Percentiles rank a stretch among this genome's conserved stretches.
These are phyloP conservation scores for Meiosimyza platycephala DNA, from an alignment of 2,888 invertebrate species.

Conservation along the genomic window DNA sequence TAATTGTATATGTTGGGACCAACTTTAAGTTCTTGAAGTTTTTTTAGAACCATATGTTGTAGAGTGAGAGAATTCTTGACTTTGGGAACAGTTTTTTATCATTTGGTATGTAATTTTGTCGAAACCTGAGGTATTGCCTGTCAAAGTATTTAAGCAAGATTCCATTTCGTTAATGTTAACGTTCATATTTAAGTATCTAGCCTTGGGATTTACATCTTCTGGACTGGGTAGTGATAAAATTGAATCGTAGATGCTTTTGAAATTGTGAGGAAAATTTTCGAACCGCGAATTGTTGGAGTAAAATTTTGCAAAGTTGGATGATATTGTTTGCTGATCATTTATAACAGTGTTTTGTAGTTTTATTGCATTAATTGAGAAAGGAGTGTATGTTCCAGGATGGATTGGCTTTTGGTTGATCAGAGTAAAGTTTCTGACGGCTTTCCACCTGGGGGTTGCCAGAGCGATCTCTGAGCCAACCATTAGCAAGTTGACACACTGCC, in stretches of 20 bases:
- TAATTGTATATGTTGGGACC: not conserved
- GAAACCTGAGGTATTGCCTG: not conserved
- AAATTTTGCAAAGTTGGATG: not conserved
- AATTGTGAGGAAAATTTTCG: not conserved
- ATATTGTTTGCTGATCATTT: no score
- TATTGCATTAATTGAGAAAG: not conserved
- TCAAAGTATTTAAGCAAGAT: not conserved
- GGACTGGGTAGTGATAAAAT: not conserved
- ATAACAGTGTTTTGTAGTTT: no score
- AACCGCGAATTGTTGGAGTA: not conserved
- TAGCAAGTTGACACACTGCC: no score
- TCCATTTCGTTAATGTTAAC: not conserved
- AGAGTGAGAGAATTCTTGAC: not conserved
- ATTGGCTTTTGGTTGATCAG: no score
- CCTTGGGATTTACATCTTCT: not conserved
- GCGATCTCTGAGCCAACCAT: no score
- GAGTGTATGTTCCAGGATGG: not conserved
- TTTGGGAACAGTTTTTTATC: slow-evolving; percentile 1
- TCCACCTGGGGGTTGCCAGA: no score
- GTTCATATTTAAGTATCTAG: not conserved
- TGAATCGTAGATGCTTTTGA: not conserved
- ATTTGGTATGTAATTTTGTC: slow-evolving; percentile 1
- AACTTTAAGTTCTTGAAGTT: not conserved
- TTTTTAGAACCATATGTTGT: not conserved
- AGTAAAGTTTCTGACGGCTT: no score